A percentile compares a stretch with the other conserved stretches of the same genome.
phyloP scores from a whole-genome alignment of 2,888 invertebrate species.

The Meganola albula region DNA sequence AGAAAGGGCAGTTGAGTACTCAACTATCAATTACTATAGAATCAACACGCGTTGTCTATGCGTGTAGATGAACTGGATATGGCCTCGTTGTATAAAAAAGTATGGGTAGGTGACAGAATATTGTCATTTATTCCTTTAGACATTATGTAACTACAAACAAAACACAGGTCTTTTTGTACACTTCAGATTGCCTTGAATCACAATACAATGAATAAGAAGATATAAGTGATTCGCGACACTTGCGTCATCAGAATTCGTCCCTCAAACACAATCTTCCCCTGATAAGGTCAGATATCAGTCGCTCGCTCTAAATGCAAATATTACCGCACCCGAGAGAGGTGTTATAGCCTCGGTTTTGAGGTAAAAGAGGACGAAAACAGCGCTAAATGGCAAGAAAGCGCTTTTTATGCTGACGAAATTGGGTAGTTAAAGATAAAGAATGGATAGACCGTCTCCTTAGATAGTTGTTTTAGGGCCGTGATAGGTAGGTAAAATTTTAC shows the following conservation, averaged over 20 bases:
- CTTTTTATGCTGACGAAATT: conserved; percentile 66
- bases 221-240: conserved; percentile 43
- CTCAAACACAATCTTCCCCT: conserved; percentile 67
- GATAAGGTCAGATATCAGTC: conserved; percentile 74
- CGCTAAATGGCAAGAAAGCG: conserved; percentile 69
- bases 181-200: no score
- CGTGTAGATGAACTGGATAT: no score
- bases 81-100: no score
- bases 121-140: no score
- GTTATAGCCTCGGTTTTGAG: conserved; percentile 70
- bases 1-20: no score
- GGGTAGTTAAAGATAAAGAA: conserved; percentile 68
- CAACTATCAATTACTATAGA: no score
- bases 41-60: no score
- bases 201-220: no score
- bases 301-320: conserved; percentile 77
- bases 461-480: conserved; percentile 41
- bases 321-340: conserved; percentile 71
- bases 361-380: conserved; percentile 70
- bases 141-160: no score
- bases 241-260: conserved; percentile 61
- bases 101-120: no score
- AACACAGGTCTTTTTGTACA: no score
- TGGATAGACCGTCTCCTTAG: conserved; percentile 53
- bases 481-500: conserved; percentile 27